Evolutionary conservation across 2,113 vertebrate species (phyloP), one percentile per base, ranked within the genome.

Genomic region (Actinemys pallida): DNA sequence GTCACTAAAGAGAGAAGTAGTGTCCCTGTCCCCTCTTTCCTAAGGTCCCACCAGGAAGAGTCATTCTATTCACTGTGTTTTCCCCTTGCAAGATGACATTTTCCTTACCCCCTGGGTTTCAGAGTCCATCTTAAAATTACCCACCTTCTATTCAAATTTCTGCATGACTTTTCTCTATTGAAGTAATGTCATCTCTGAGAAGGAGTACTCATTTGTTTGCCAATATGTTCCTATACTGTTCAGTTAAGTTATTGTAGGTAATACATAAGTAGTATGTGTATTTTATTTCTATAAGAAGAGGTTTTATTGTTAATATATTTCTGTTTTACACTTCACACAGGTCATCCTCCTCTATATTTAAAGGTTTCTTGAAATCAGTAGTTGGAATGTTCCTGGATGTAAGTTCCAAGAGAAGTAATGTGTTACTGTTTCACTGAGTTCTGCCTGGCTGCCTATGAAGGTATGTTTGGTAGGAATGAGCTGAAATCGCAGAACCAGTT

Each of bases 91-190:
- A 89, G 20, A 45, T 45, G 81, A 87, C 65, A n/a, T 39, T 93
- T 95, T 56, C 83, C 90, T 95, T 95, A 95, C 86, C 45, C 90
- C 78, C 27, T 0, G 0, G 39, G n/a, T 93, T 93, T 93, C 92
- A 96, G 87, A 17, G 82, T 92, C 49, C 65, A 83, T 76, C n/a
- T 91, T 88, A 88, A 92, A n/a, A 95, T 92, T 84, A 94, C 53
- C 81, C 80, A 39, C 86, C 42, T n/a, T 91, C 53, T 57, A 84
- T 84, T 42, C 90, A 92, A 92, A 96, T 91, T 86, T 90, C 56
- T 89, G 56, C 76, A 39, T 83, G 8, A 16, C 1, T 25, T 20
- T 10, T 84, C 56, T 84, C 39, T 88, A 56, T 80, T 24, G 69
- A 87, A 62, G 85, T 25, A 84, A 31, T 80, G 93, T 88, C 17